A percentile compares a stretch with the other conserved stretches of the same genome.
phyloP scores from a whole-genome alignment of 2,113 vertebrate genomes.

The Mystacornis crossleyi region DNA sequence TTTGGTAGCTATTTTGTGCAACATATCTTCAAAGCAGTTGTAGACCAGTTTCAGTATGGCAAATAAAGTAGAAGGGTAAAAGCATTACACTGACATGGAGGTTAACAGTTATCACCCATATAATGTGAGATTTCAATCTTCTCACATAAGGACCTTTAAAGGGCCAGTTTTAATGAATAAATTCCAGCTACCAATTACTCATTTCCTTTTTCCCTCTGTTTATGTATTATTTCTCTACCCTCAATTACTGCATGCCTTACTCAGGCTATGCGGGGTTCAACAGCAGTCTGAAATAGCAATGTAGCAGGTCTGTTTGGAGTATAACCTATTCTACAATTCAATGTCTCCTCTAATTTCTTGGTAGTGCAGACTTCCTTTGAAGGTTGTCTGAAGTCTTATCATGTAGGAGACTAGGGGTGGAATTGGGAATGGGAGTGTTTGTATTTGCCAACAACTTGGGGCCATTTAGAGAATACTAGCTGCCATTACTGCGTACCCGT shows the following conservation, averaged over 20 bases:
- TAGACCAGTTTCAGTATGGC: not conserved
- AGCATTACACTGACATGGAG: not conserved
- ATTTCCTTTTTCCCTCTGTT: not conserved
- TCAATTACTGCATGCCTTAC: not conserved
- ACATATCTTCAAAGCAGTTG: not conserved
- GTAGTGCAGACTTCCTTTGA: not conserved
- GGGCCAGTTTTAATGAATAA: not conserved
- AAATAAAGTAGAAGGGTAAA: not conserved
- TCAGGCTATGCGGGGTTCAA: not conserved
- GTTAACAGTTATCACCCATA: accelerated
- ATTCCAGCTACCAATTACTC: accelerated
- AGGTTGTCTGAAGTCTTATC: not conserved
- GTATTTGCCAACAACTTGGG: not conserved
- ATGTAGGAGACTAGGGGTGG: not conserved
- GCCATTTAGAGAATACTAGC: not conserved
- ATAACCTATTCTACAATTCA: not conserved
- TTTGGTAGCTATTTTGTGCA: not conserved
- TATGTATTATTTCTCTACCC: not conserved
- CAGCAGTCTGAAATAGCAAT: not conserved
- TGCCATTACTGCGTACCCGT: accelerated
- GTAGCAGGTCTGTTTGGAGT: not conserved
- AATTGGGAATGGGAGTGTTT: not conserved
- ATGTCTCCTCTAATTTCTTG: not conserved
- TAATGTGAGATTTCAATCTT: not conserved
- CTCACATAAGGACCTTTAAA: not conserved